Base-by-base conservation (phyloP, 2,113 vertebrate species). In the Stomatorhinus ivindoensis region DNA sequence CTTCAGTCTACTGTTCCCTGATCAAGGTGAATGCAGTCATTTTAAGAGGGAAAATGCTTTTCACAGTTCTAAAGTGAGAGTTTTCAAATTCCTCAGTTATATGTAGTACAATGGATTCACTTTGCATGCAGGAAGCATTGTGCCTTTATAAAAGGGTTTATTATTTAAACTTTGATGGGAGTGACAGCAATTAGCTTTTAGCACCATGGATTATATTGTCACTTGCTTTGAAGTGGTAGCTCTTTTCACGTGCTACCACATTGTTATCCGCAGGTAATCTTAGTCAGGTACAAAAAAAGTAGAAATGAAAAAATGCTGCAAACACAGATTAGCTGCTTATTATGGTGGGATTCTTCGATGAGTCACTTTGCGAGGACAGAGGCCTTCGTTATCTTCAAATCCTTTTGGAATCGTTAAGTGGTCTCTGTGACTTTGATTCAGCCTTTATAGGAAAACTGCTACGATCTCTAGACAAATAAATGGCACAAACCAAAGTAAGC, bases 291-390 rank as follows among this genome's bases (percentile, higher is more conserved):
- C 92, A 92, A 93, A 91, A 91, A 86, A 92, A 89, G 92, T 17
- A 51, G 31, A 46, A 27, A 93, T 88, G 84, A 5, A 89, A 87
- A 92, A 87, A 27, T 92, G 76, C 87, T 90, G 24, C 87, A 84
- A 91, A 92, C 87, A 87, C 89, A 91, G 89, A 93, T 95, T 93
- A 94, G 93, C 92, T 91, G 94, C 92, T 94, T 93, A 94, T 95
- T 95, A 94, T 93, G 90, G 91, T 88, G 90, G 89, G 87, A 58
- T 73, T 90, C 91, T 90, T 50, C 88, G 85, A 89, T 51, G 89
- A 92, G 92, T 90, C 10, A 69, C 90, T 92, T 89, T 91, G 92
- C 90, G 92, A 92, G 48, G 89, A 92, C 89, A 90, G 85, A 89
- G 92, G 92, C 92, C 91, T 82, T 92, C 90, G 90, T 94, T 93